Percentiles rank a stretch among this genome's conserved stretches.
These are phyloP conservation scores for Eospalax fontanierii DNA, from an alignment of 2,797 vertebrate genomes.

Conservation along the genomic window DNA sequence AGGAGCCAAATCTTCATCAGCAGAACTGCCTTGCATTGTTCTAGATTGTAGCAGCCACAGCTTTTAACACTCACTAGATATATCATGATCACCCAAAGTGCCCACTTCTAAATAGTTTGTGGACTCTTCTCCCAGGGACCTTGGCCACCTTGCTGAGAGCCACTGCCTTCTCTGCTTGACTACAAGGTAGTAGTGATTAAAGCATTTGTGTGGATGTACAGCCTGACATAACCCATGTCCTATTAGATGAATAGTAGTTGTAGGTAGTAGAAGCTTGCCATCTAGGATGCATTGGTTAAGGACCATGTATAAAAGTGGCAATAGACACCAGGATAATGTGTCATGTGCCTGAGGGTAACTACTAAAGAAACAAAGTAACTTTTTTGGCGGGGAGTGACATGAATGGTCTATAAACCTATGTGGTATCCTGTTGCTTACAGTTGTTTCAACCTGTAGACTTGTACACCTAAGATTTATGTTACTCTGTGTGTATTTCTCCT, in stretches of 20 bases:
- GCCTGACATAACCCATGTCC: not conserved
- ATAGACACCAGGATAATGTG: not conserved
- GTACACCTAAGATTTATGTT: not conserved
- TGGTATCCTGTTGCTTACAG: not conserved
- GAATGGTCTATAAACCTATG: not conserved
- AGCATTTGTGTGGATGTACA: accelerated
- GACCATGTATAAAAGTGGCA: accelerated
- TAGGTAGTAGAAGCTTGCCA: accelerated
- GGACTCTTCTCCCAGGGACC: not conserved
- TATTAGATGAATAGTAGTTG: not conserved
- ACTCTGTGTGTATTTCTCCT: not conserved
- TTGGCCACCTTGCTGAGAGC: not conserved
- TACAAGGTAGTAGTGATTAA: too few relatives aligned
- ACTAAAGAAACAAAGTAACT: not conserved
- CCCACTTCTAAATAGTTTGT: not conserved
- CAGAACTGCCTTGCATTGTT: not conserved
- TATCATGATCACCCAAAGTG: not conserved
- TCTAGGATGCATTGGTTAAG: not conserved
- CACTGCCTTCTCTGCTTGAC: not conserved
- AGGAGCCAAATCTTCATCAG: not conserved
- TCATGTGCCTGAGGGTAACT: accelerated
- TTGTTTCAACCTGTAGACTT: not conserved
- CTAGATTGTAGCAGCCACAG: not conserved
- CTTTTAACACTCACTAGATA: not conserved
- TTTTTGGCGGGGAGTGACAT: not conserved